Conservation (phyloP, 2,113 vertebrate species). For the Desmodus rotundus region DNA sequence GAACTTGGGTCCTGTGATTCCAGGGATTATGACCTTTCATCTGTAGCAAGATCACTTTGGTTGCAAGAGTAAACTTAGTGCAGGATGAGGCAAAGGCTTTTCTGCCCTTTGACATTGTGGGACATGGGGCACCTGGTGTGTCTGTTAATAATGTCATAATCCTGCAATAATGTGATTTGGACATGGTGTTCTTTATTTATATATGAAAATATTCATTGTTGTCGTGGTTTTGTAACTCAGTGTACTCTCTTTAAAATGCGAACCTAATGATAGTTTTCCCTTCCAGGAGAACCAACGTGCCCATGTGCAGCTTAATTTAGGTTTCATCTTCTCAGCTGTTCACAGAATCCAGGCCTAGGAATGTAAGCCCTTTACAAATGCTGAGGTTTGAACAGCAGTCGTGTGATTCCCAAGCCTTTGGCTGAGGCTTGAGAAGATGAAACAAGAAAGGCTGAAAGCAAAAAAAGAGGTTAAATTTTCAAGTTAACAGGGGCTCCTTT, state of each 20-base stretch:
- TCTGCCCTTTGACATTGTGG: neutral
- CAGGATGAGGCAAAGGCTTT: neutral
- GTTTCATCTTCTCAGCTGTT: neutral
- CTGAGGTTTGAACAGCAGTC: neutral
- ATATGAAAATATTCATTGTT: neutral
- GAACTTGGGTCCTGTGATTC: neutral
- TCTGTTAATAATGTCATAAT: neutral
- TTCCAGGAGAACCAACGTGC: neutral
- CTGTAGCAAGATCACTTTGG: neutral
- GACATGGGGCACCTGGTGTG: neutral
- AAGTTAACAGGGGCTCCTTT: neutral
- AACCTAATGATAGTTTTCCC: neutral
- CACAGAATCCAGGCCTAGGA: neutral
- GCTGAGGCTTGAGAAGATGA: neutral
- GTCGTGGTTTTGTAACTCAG: neutral
- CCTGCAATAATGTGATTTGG: neutral
- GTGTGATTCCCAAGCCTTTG: neutral
- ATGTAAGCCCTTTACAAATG: neutral
- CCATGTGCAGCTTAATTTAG: neutral
- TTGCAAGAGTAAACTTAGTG: neutral
- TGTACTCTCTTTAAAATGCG: neutral
- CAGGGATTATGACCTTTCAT: neutral
- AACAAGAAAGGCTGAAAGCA: neutral
- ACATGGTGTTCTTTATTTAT: neutral
- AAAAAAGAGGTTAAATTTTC: neutral